Base-by-base conservation (phyloP, 2,797 vertebrate genomes). In the Hipposideros larvatus region DNA sequence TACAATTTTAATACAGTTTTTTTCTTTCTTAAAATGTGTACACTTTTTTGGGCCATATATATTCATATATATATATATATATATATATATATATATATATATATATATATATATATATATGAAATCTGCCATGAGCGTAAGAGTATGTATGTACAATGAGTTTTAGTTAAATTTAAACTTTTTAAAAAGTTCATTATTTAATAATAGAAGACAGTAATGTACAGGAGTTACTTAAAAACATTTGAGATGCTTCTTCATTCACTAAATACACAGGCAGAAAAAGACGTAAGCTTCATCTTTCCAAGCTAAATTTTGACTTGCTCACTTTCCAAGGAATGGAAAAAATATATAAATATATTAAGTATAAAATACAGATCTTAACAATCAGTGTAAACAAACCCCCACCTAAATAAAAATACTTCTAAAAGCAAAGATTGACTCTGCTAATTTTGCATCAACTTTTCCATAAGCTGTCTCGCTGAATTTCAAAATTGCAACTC, bases 101-200 rank as follows among this genome's bases (percentile, higher is more conserved):
- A 37, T 37, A 37, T 37, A 37, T 37, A 37, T 37, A 37, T 37
- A 37, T 37, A 37, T 37, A 37, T 3, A n/a, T n/a, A n/a, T n/a
- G n/a, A n/a, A 37, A 37, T 37, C 37, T 28, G 4, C 13, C 13
- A 34, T 15, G 0, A 77, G 8, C 18, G 34, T 34, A 66, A 68
- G 7, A 34, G 2, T 66, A 43, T 37, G 8, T 37, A 19, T 7
- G 37, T 37, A 37, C 37, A 57, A 21, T 74, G 68, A 18, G 85
- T 37, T 55, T n/a, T 24, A 48, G 28, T 61, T 90, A 78, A 90
- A 78, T 68, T 89, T 87, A 86, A 78, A 21, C 66, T 92, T 5
- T 82, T 71, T 19, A 80, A 55, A 74, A 95, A n/a, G 11, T 93
- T 91, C 61, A 28, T 26, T 41, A 73, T 85, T 75, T 90, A 89